Evolutionary conservation across 2,888 invertebrate species (phyloP).

Genomic region (Leptarthrus brevirostris): DNA sequence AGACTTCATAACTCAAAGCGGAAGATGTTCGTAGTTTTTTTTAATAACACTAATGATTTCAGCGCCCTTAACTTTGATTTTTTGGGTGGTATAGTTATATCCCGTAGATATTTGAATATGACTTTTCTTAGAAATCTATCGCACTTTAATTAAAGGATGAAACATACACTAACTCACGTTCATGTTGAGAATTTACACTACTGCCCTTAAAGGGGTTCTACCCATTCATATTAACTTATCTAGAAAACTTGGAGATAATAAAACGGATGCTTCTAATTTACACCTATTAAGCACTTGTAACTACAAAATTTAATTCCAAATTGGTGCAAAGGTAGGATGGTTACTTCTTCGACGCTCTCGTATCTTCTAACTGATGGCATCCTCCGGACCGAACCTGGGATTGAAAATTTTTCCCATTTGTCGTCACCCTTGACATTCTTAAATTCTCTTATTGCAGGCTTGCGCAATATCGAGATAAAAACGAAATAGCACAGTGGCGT

Average conservation of each 20-base stretch:
- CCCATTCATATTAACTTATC: too few species aligned
- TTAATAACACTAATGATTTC: too few species aligned
- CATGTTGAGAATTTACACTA: too few species aligned
- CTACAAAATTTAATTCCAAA: not conserved
- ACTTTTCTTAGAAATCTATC: too few species aligned
- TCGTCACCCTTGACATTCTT: not conserved
- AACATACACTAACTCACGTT: too few species aligned
- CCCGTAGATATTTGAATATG: too few species aligned
- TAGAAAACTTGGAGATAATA: too few species aligned
- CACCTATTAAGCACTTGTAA: not conserved
- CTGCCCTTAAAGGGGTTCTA: too few species aligned
- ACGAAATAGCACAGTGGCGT: not conserved
- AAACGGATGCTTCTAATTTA: too few species aligned
- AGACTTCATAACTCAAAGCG: not conserved
- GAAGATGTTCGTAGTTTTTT: not conserved
- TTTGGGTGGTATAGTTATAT: too few species aligned
- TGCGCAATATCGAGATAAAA: not conserved
- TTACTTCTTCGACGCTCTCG: constrained; percentile 50
- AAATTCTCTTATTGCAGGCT: not conserved
- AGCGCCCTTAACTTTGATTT: too few species aligned
- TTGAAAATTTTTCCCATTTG: constrained; percentile 13
- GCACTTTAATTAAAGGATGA: too few species aligned
- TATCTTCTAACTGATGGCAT: constrained; percentile 53
- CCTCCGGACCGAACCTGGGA: constrained; percentile 31
- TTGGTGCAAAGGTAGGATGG: not conserved